These are phyloP conservation scores for Sebastes vulpes DNA, from an alignment of 2,797 vertebrate species.

Conservation along the genomic window DNA sequence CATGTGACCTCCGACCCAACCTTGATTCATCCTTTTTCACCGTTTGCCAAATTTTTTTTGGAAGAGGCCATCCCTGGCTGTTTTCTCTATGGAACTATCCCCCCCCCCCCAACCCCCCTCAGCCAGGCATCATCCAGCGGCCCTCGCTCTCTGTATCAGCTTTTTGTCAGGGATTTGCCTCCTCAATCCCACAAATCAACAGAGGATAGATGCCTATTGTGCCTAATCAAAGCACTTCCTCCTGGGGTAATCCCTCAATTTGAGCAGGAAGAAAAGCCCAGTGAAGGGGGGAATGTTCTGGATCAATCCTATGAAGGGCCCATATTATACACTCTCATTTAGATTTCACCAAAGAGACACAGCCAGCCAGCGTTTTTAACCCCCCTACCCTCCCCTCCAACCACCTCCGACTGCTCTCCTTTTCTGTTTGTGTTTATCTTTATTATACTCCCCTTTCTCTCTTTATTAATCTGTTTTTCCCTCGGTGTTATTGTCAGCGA, in stretches of 20 bases:
- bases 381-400: constrained; percentile 27
- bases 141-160: constrained; percentile 74
- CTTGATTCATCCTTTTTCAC: constrained; percentile 41
- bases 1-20: constrained; percentile 46
- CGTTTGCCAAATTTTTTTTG: constrained; percentile 29
- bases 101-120: background rate
- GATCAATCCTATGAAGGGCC: constrained; percentile 81
- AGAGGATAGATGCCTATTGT: constrained; percentile 88
- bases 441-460: constrained; percentile 65
- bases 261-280: constrained; percentile 86
- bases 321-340: constrained; percentile 84
- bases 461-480: constrained; percentile 73
- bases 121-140: constrained; percentile 65
- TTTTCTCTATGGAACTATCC: constrained; percentile 43
- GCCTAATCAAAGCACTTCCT: constrained; percentile 89
- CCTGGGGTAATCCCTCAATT: constrained; percentile 86
- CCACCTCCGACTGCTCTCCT: constrained; percentile 61
- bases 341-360: constrained; percentile 78
- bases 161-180: constrained; percentile 86
- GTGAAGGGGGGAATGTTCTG: constrained; percentile 81
- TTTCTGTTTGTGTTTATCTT: constrained; percentile 78
- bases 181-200: constrained; percentile 88
- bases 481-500: constrained; percentile 49
- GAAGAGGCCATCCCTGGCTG: constrained; percentile 44
- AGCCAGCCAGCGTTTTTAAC: constrained; percentile 58